phyloP scores from a whole-genome alignment of 2,888 invertebrate genomes.

The Nomada fabriciana region DNA sequence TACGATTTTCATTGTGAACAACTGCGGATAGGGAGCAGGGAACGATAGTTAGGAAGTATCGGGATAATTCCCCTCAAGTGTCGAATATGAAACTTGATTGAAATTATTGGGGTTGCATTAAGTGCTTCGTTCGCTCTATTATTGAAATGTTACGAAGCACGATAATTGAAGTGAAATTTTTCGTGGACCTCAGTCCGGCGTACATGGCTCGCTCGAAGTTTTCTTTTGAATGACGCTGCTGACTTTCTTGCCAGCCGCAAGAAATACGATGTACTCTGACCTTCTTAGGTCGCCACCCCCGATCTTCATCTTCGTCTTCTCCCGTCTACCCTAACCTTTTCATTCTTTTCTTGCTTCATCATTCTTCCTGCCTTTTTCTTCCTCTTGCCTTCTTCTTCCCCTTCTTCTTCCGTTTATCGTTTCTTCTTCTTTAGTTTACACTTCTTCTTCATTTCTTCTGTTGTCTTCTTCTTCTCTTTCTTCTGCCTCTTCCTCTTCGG shows the following conservation, averaged over 20 bases:
- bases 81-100: too few species aligned
- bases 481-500: conserved; percentile 15
- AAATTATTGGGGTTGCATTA: background rate
- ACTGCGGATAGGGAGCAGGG: too few species aligned
- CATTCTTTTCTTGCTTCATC: conserved; percentile 1
- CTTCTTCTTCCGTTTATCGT: conserved; percentile 5
- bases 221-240: conserved; percentile 51
- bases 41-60: too few species aligned
- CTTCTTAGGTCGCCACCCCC: conserved; percentile 67
- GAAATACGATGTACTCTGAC: conserved; percentile 63
- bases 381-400: background rate
- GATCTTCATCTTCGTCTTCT: conserved; percentile 38
- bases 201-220: conserved; percentile 37
- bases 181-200: conserved; percentile 24
- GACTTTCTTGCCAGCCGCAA: conserved; percentile 38
- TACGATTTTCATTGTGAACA: too few species aligned
- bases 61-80: too few species aligned
- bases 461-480: conserved; percentile 4
- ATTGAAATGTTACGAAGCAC: background rate
- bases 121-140: background rate
- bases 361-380: background rate
- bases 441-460: conserved; percentile 1
- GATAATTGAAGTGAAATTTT: conserved; percentile 31
- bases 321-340: conserved; percentile 27
- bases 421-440: conserved; percentile 8